Evolutionary conservation across 2,797 vertebrate genomes (phyloP).

Genomic region (Kryptopterus vitreolus): DNA sequence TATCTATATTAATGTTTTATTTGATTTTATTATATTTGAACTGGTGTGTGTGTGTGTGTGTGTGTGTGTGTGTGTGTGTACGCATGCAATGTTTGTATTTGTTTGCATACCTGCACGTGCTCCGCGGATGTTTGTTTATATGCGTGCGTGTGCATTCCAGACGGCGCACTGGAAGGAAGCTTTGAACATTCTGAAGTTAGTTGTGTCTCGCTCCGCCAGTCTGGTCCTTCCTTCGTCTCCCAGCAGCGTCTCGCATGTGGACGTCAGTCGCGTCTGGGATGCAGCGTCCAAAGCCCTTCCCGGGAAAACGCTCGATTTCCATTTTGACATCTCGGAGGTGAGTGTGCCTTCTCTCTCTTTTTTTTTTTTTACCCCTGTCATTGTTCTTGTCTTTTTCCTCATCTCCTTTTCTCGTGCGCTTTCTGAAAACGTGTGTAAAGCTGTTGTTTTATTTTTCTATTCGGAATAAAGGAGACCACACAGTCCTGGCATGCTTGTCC

Average conservation of each 20-base stretch:
- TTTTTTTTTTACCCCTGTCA: background rate
- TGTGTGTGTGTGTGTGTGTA: conserved; percentile 14
- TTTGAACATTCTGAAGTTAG: conserved; percentile 93
- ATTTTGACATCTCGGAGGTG: conserved; percentile 98
- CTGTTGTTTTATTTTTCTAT: background rate
- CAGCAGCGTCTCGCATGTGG: conserved; percentile 87
- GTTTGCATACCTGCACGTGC: conserved; percentile 13
- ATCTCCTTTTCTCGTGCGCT: background rate
- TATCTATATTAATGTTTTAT: background rate
- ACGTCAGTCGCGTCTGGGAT: conserved; percentile 92
- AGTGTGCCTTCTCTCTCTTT: background rate
- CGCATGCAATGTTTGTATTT: background rate
- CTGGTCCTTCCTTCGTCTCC: conserved; percentile 88
- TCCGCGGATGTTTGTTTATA: conserved; percentile 18
- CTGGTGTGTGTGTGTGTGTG: conserved; percentile 22
- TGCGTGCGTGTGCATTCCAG: conserved; percentile 64
- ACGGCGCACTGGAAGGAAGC: conserved; percentile 96
- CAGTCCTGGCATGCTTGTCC: conserved; percentile 15
- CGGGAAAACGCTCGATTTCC: conserved; percentile 96
- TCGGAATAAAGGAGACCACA: conserved; percentile 11
- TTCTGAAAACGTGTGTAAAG: conserved; percentile 9
- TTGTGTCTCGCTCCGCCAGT: conserved; percentile 96
- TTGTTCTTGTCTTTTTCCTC: background rate
- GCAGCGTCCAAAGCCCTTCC: conserved; percentile 92
- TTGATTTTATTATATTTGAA: background rate